phyloP scores from a whole-genome alignment of 1,140 invertebrate species.

The Solenopsis fugax region DNA sequence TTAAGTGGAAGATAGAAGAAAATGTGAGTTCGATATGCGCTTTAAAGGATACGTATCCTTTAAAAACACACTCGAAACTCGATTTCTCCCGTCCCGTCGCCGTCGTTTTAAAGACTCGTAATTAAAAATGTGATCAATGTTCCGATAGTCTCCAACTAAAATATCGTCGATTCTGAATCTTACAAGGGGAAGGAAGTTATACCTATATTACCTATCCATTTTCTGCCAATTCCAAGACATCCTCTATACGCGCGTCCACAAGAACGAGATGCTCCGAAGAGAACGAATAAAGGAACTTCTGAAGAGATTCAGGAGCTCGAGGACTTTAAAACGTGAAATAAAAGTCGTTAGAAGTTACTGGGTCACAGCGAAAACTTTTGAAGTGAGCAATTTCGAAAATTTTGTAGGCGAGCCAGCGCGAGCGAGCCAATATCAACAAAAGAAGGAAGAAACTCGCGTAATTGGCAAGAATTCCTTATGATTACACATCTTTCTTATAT shows the following conservation, averaged over 20 bases:
- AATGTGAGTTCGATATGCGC: conserved; percentile 15
- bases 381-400: conserved; percentile 66
- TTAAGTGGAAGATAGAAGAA: not conserved
- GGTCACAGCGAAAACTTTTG: conserved; percentile 56
- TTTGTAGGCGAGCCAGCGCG: conserved; percentile 51
- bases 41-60: not conserved
- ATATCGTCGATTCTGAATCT: not conserved
- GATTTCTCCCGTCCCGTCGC: not conserved
- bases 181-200: not conserved
- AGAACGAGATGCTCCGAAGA: conserved; percentile 22
- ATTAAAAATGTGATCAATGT: not conserved
- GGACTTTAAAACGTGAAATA: conserved; percentile 60
- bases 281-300: conserved; percentile 60
- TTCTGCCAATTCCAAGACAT: conserved; percentile 28
- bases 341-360: conserved; percentile 62
- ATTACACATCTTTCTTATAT: conserved; percentile 56
- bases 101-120: not conserved
- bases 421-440: conserved; percentile 62
- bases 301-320: conserved; percentile 55
- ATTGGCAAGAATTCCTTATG: conserved; percentile 62
- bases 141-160: not conserved
- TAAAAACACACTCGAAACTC: not conserved
- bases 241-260: not conserved
- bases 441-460: conserved; percentile 51
- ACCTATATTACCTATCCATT: not conserved